phyloP scores from a whole-genome alignment of 2,797 vertebrate genomes.

The Melanotaenia nigrans region DNA sequence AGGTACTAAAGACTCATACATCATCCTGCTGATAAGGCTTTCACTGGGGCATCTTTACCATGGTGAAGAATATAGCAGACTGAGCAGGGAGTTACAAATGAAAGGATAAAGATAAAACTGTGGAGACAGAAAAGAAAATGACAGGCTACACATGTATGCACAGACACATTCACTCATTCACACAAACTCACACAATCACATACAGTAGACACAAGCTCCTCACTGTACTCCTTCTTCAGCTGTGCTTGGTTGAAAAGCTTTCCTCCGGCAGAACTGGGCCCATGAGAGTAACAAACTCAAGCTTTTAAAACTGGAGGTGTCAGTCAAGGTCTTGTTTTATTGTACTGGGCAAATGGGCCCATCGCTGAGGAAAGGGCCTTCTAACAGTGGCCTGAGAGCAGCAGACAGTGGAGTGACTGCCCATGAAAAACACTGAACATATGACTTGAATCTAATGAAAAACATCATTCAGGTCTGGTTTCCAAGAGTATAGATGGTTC shows the following conservation, averaged over 20 bases:
- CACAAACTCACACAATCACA: constrained; percentile 26
- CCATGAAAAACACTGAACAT: constrained; percentile 57
- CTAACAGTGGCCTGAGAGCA: constrained; percentile 68
- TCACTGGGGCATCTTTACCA: constrained; percentile 68
- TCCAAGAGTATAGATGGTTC: constrained; percentile 34
- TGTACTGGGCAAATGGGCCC: constrained; percentile 58
- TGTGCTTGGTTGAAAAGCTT: constrained; percentile 72
- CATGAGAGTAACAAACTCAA: constrained; percentile 75
- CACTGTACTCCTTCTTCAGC: constrained; percentile 55
- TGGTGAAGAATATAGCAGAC: constrained; percentile 51
- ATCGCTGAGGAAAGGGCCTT: constrained; percentile 56
- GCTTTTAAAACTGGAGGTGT: constrained; percentile 81
- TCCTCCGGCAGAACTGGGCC: constrained; percentile 72
- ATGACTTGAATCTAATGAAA: constrained; percentile 48
- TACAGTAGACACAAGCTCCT: constrained; percentile 21
- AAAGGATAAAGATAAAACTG: constrained; percentile 32
- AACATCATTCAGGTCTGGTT: constrained; percentile 29
- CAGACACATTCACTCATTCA: constrained; percentile 33
- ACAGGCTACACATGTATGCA: constrained; percentile 18
- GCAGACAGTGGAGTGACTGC: constrained; percentile 43
- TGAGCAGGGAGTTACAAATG: constrained; percentile 34
- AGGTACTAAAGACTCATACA: constrained; percentile 79
- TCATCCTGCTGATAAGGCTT: constrained; percentile 78
- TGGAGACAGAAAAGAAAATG: constrained; percentile 34
- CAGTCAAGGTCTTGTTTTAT: constrained; percentile 74